These are phyloP conservation scores for Acipenser oxyrinchus DNA, from an alignment of 2,797 vertebrate species.

Conservation along the genomic window DNA sequence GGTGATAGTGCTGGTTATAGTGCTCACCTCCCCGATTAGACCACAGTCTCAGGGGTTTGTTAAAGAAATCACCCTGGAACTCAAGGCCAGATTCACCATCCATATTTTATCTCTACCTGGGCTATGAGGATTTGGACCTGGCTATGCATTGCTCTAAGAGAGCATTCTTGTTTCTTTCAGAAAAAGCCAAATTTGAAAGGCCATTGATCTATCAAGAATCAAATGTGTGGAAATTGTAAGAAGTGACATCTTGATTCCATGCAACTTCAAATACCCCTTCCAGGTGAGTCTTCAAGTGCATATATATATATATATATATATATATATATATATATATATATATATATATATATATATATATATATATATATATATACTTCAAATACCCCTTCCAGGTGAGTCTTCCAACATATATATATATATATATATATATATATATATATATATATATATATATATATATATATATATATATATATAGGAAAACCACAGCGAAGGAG, in stretches of 20 bases:
- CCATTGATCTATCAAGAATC: conserved; percentile 79
- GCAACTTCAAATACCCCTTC: conserved; percentile 87
- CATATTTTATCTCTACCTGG: too few relatives aligned
- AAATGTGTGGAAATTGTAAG: conserved; percentile 89
- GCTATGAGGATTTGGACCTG: background rate
- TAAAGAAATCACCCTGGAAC: too few relatives aligned
- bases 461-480: too few relatives aligned
- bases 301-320: background rate
- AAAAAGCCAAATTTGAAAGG: conserved; percentile 83
- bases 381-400: conserved; percentile 96
- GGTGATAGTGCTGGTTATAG: too few relatives aligned
- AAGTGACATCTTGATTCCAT: conserved; percentile 77
- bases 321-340: too few relatives aligned
- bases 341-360: too few relatives aligned
- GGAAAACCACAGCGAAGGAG: too few relatives aligned
- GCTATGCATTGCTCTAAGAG: conserved; percentile 5
- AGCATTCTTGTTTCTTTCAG: conserved; percentile 47
- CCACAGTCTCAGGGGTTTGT: too few relatives aligned
- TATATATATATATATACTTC: conserved; percentile 29
- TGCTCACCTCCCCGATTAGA: too few relatives aligned
- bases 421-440: background rate
- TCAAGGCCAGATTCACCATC: too few relatives aligned
- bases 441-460: too few relatives aligned
- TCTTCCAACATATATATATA: background rate
- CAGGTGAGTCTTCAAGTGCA: conserved; percentile 63